Conservation (phyloP, 2,888 invertebrate species). For the Pyrrhosoma nymphula region DNA sequence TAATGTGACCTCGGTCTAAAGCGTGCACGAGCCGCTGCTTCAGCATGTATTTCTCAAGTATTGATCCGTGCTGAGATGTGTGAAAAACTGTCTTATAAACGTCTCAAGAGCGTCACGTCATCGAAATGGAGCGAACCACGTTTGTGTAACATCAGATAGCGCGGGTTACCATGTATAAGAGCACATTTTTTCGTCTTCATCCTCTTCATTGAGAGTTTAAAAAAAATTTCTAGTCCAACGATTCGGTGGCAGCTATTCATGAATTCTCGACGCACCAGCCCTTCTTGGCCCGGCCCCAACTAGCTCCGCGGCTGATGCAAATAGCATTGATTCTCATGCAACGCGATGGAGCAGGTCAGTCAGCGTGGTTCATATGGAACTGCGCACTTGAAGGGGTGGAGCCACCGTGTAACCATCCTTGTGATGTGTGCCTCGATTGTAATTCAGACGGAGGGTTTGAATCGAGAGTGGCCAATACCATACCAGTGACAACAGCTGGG, state of each 20-base stretch:
- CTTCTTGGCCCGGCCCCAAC: neutral
- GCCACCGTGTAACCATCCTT: neutral
- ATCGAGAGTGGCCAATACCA: neutral
- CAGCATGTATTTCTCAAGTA: neutral
- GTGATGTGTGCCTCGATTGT: neutral
- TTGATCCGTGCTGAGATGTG: neutral
- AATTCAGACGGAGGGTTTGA: neutral
- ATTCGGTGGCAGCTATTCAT: neutral
- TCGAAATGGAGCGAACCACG: neutral
- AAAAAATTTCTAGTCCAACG: neutral
- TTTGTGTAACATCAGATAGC: neutral
- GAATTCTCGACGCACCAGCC: neutral
- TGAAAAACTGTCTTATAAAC: neutral
- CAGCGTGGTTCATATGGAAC: neutral
- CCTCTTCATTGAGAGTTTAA: neutral
- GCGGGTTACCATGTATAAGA: neutral
- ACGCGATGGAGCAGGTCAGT: neutral
- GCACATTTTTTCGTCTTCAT: neutral
- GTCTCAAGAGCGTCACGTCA: neutral
- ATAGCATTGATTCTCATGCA: neutral
- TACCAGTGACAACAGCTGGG: neutral
- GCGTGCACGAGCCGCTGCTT: neutral
- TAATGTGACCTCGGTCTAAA: neutral
- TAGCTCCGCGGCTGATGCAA: neutral
- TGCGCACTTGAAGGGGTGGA: conserved; percentile 10